Evolutionary conservation across 2,888 invertebrate species (phyloP).

Genomic region (Bombyx huttoni): DNA sequence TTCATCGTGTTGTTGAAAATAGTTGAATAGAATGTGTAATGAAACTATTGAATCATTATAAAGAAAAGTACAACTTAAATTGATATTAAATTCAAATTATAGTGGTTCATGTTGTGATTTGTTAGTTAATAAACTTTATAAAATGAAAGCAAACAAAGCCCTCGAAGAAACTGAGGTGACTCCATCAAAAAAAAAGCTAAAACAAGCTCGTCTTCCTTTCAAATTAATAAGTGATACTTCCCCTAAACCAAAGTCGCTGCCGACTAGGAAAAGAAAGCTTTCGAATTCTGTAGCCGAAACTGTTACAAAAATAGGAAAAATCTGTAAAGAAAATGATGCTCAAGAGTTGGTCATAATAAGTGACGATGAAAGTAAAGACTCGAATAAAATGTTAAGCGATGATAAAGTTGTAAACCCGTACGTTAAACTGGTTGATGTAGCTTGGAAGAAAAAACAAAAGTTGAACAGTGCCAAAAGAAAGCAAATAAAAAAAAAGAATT

Average conservation of each 20-base stretch:
- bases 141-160: constrained; percentile 53
- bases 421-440: constrained; percentile 52
- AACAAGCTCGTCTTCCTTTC: constrained; percentile 75
- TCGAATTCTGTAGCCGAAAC: constrained; percentile 42
- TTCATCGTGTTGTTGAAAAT: constrained; percentile 8
- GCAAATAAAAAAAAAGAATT: constrained; percentile 16
- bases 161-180: constrained; percentile 46
- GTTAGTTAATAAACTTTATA: constrained; percentile 12
- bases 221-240: constrained; percentile 63
- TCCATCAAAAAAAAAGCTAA: constrained; percentile 71
- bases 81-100: constrained; percentile 6
- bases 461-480: constrained; percentile 31
- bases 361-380: constrained; percentile 48
- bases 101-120: constrained; percentile 13
- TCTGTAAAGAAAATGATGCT: constrained; percentile 45
- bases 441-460: constrained; percentile 50
- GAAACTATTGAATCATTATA: too few relatives aligned
- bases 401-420: constrained; percentile 43
- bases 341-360: constrained; percentile 44
- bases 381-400: constrained; percentile 15
- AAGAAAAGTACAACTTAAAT: neutral
- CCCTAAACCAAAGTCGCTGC: constrained; percentile 32
- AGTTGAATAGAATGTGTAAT: too few relatives aligned
- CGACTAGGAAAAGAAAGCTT: constrained; percentile 56
- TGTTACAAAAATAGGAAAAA: constrained; percentile 47